phyloP scores from a whole-genome alignment of 2,113 vertebrate species.

The Nothoprocta perdicaria region DNA sequence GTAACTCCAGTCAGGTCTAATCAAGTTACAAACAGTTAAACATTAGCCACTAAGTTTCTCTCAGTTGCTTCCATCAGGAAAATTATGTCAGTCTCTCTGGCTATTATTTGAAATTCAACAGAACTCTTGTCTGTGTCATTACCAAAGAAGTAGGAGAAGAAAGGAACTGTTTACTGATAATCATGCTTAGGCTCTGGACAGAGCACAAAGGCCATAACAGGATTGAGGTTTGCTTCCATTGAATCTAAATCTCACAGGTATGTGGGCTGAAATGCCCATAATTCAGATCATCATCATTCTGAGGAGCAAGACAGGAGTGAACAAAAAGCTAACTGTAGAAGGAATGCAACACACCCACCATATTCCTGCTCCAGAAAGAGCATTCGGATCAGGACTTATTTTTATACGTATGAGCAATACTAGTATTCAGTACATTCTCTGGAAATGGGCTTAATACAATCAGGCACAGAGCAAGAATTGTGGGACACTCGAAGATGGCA shows the following conservation, averaged over 20 bases:
- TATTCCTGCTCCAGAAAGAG: not conserved
- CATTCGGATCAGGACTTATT: not conserved
- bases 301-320: not conserved
- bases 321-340: not conserved
- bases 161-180: not conserved
- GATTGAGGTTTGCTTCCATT: not conserved
- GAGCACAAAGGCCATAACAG: not conserved
- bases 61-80: not conserved
- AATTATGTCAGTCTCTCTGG: not conserved
- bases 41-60: not conserved
- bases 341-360: constrained; percentile 16
- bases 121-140: not conserved
- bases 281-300: not conserved
- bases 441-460: not conserved
- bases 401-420: not conserved
- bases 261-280: not conserved
- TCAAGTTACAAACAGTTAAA: not conserved
- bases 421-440: not conserved
- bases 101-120: not conserved
- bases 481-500: not conserved
- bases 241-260: not conserved
- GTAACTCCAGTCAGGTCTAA: not conserved
- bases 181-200: not conserved
- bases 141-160: not conserved
- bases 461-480: not conserved